Evolutionary conservation across 2,113 vertebrate species (phyloP).

Genomic region (Triplophysa tibetana): DNA sequence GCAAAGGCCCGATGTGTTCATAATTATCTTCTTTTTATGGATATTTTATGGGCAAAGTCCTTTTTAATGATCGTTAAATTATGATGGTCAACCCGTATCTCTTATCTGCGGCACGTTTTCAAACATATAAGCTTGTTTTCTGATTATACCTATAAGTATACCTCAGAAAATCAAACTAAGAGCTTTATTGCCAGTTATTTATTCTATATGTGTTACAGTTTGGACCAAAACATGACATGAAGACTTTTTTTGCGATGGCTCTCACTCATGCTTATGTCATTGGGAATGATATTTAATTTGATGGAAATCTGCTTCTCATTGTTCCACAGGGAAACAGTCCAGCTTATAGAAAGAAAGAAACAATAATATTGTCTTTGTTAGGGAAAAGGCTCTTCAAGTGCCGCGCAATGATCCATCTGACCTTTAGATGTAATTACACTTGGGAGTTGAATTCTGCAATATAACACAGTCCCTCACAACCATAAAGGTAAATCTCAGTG

Average conservation of each 20-base stretch:
- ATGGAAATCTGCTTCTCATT: neutral
- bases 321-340: neutral
- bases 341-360: slow-evolving; percentile 20
- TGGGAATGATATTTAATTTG: slow-evolving; percentile 2
- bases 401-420: slow-evolving; percentile 15
- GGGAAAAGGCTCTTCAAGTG: neutral
- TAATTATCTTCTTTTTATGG: neutral
- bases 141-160: too few relatives aligned
- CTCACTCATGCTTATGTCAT: neutral
- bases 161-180: too few relatives aligned
- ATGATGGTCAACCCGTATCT: neutral
- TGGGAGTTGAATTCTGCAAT: neutral
- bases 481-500: neutral
- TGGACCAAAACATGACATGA: too few relatives aligned
- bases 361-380: slow-evolving; percentile 36
- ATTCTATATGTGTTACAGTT: too few relatives aligned
- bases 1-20: neutral
- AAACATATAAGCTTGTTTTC: neutral
- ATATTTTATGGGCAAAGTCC: slow-evolving; percentile 15
- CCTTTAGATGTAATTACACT: slow-evolving; percentile 21
- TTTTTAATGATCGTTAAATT: neutral
- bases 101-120: slow-evolving; percentile 21
- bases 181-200: too few relatives aligned
- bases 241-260: neutral
- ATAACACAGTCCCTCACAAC: neutral